These are phyloP conservation scores for Rallus limicola DNA, from an alignment of 2,113 vertebrate genomes.

Conservation along the genomic window DNA sequence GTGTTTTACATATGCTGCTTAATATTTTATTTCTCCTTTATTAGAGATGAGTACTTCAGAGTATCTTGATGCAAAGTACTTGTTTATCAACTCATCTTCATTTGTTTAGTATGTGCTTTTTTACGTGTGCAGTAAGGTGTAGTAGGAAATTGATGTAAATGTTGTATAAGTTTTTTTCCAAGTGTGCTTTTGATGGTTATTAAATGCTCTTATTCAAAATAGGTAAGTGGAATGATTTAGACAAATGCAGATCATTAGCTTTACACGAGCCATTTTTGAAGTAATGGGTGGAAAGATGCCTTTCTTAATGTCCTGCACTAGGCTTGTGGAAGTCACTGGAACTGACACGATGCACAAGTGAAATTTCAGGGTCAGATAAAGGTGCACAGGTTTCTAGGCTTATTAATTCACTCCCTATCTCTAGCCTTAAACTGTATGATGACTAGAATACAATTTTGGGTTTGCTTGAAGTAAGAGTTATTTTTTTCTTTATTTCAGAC, in stretches of 20 bases:
- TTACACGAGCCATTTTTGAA: background rate
- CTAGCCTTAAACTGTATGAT: background rate
- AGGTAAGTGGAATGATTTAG: background rate
- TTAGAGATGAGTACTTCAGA: background rate
- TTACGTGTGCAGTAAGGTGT: background rate
- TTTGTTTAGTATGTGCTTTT: background rate
- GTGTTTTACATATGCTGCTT: background rate
- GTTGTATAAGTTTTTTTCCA: background rate
- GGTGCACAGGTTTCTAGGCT: background rate
- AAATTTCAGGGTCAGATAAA: background rate
- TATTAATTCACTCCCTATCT: background rate
- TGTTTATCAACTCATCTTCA: background rate
- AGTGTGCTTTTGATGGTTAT: rapidly evolving
- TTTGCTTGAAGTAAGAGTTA: background rate
- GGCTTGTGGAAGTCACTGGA: background rate
- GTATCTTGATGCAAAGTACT: background rate
- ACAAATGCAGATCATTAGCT: background rate
- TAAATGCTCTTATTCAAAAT: background rate
- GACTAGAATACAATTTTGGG: background rate
- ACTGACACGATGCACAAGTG: background rate
- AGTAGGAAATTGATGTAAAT: background rate
- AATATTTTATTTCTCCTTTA: background rate
- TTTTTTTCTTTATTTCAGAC: slow-evolving; percentile 74
- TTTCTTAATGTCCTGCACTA: background rate
- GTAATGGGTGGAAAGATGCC: background rate